A percentile compares a stretch with the other conserved stretches of the same genome.
Conservation (phyloP, 2,113 vertebrate species). For the Chlorodrepanis virens region DNA sequence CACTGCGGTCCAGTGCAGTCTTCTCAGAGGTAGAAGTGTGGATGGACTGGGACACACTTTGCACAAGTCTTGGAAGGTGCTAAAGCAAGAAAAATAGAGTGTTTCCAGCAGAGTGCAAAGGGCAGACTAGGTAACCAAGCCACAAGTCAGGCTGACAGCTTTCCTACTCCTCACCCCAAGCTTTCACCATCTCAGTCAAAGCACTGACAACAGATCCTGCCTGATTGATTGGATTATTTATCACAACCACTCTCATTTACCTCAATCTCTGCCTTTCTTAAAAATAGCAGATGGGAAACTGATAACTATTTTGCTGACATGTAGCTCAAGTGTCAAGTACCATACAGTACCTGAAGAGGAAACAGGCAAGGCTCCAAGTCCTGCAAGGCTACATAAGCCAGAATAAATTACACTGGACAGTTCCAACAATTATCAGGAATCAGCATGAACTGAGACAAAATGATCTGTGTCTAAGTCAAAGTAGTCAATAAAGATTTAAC, state of each 20-base stretch:
- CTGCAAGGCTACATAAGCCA: neutral
- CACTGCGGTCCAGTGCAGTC: conserved; percentile 45
- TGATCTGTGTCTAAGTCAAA: neutral
- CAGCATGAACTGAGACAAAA: neutral
- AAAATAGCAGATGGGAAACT: neutral
- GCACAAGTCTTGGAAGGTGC: conserved; percentile 73
- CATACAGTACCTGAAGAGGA: neutral
- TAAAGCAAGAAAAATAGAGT: conserved; percentile 43
- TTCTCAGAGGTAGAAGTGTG: conserved; percentile 60
- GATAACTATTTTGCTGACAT: neutral
- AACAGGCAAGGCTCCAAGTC: neutral
- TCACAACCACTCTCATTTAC: neutral
- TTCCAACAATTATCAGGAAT: neutral
- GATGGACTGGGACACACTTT: conserved; percentile 47
- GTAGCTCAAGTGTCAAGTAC: neutral
- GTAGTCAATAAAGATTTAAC: neutral
- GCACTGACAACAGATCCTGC: neutral
- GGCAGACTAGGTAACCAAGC: neutral
- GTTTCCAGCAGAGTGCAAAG: neutral
- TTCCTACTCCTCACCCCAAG: neutral
- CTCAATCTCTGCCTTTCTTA: neutral
- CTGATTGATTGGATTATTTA: neutral
- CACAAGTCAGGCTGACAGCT: neutral
- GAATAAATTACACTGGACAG: neutral
- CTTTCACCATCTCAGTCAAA: neutral